phyloP scores from a whole-genome alignment of 2,797 vertebrate genomes.

The Siniperca obscura region DNA sequence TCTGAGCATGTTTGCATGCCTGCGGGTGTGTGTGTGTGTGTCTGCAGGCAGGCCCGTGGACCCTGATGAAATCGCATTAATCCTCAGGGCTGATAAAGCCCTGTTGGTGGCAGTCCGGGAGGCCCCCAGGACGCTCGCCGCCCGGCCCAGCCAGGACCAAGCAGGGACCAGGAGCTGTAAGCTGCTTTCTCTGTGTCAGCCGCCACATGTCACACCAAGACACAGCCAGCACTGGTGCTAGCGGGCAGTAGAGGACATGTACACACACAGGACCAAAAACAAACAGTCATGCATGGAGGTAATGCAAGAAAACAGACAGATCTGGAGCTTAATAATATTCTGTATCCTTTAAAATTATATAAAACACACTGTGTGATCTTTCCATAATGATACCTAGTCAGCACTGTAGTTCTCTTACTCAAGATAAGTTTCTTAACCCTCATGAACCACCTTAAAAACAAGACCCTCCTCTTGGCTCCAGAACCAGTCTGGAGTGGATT shows the following conservation, averaged over 20 bases:
- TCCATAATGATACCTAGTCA: slow-evolving; percentile 15
- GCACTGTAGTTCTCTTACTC: slow-evolving; percentile 14
- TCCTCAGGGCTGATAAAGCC: slow-evolving; percentile 74
- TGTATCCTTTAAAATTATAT: background rate
- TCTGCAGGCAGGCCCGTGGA: slow-evolving; percentile 28
- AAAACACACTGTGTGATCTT: background rate
- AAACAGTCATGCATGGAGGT: background rate
- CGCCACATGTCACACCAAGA: slow-evolving; percentile 76
- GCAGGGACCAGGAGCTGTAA: slow-evolving; percentile 77
- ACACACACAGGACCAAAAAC: slow-evolving; percentile 5
- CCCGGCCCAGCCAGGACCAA: slow-evolving; percentile 65
- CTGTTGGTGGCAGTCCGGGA: slow-evolving; percentile 76
- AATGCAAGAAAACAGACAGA: background rate
- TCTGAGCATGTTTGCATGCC: slow-evolving; percentile 39
- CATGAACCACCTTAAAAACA: slow-evolving; percentile 75
- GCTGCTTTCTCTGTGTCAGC: slow-evolving; percentile 87
- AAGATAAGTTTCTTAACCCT: slow-evolving; percentile 19
- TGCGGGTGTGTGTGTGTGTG: slow-evolving; percentile 25
- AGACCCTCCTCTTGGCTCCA: slow-evolving; percentile 65
- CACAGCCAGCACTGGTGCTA: slow-evolving; percentile 68
- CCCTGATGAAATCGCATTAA: slow-evolving; percentile 77
- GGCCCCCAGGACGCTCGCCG: slow-evolving; percentile 69
- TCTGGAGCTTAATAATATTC: background rate
- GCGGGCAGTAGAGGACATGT: slow-evolving; percentile 18
- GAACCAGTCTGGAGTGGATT: background rate